Percentiles rank a stretch among this genome's conserved stretches.
phyloP scores from a whole-genome alignment of 2,113 vertebrate species.

The Cyanistes caeruleus region DNA sequence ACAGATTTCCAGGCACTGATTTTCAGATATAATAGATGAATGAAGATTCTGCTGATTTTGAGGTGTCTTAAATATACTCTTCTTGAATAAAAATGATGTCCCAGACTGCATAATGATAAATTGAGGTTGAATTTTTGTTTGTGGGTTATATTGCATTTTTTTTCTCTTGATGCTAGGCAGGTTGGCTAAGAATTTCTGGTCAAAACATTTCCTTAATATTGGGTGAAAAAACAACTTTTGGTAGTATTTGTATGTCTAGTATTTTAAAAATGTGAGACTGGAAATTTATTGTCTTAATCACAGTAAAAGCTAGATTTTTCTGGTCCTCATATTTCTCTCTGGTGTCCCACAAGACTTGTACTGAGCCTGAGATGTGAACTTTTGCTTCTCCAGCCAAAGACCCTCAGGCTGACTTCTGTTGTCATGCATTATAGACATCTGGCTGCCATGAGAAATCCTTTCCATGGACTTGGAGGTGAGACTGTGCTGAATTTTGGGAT shows the following conservation, averaged over 20 bases:
- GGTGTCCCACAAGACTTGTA: background rate
- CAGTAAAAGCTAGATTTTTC: background rate
- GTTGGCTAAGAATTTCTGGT: background rate
- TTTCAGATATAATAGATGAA: background rate
- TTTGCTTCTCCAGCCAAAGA: background rate
- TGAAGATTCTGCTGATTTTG: background rate
- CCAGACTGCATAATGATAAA: background rate
- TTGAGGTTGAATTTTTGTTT: background rate
- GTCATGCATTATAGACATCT: background rate
- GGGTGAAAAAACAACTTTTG: background rate
- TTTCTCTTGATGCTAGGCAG: background rate
- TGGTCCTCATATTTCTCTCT: background rate
- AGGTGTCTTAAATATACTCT: background rate
- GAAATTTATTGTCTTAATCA: background rate
- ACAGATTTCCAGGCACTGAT: background rate
- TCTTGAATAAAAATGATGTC: background rate
- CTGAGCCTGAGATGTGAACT: background rate
- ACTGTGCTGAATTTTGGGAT: background rate
- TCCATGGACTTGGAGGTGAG: background rate
- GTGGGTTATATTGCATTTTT: background rate
- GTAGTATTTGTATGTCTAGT: background rate
- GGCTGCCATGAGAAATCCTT: background rate
- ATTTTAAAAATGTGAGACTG: background rate
- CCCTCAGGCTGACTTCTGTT: background rate
- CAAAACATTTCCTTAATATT: background rate